Percentiles rank a stretch among this genome's conserved stretches.
Conservation (phyloP, 2,797 vertebrate species). For the Melopsittacus undulatus region DNA sequence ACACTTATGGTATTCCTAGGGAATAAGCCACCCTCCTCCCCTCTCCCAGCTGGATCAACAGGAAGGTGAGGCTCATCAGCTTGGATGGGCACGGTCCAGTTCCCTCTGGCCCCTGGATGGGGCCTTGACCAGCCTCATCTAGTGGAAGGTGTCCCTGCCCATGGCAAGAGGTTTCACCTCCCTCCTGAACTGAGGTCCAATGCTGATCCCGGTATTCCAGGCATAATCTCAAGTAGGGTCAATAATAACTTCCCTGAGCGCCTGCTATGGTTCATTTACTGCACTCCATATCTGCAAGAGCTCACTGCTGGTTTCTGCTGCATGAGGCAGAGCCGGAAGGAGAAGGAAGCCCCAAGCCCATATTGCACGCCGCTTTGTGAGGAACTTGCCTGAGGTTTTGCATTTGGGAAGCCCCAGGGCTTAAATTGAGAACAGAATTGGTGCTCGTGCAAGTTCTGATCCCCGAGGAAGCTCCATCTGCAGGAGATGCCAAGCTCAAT, state of each 20-base stretch:
- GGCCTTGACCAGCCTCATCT: not conserved
- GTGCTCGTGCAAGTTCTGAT: not conserved
- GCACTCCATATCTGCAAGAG: not conserved
- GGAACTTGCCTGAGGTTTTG: slow-evolving; percentile 51
- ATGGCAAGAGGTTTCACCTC: not conserved
- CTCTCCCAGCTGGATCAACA: not conserved
- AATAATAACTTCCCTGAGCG: not conserved
- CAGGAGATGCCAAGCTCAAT: not conserved
- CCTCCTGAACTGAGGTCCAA: not conserved
- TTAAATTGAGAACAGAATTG: not conserved
- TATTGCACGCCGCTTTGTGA: not conserved
- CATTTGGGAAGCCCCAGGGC: slow-evolving; percentile 28
- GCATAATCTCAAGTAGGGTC: not conserved
- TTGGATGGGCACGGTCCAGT: not conserved
- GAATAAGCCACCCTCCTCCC: not conserved
- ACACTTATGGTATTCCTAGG: accelerated
- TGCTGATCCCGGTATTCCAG: not conserved
- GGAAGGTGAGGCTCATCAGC: not conserved
- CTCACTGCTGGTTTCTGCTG: not conserved
- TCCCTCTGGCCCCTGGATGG: not conserved
- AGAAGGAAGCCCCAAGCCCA: not conserved
- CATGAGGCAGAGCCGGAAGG: not conserved
- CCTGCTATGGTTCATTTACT: not conserved
- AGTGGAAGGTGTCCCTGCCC: not conserved
- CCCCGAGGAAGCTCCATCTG: not conserved